phyloP scores from a whole-genome alignment of 2,113 vertebrate species.

The Amazona vittata region DNA sequence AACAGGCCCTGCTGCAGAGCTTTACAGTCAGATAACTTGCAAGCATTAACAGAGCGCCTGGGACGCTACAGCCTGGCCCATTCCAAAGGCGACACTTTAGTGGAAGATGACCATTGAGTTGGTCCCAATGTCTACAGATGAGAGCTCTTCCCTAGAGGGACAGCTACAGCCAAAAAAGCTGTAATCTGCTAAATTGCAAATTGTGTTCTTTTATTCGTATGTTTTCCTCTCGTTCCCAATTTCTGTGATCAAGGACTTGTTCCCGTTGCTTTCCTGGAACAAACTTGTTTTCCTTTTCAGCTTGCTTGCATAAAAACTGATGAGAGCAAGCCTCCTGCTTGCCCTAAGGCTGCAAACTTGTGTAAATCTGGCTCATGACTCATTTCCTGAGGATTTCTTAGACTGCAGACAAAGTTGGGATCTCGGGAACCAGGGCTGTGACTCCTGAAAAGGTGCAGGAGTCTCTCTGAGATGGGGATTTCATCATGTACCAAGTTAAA shows the following conservation, averaged over 20 bases:
- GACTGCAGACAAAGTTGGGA: not conserved
- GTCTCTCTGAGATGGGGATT: not conserved
- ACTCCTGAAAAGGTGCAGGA: not conserved
- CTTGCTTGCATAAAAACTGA: conserved; percentile 37
- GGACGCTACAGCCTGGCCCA: not conserved
- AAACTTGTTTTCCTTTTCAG: conserved; percentile 37
- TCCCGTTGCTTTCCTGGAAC: conserved; percentile 40
- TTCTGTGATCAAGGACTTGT: conserved; percentile 17
- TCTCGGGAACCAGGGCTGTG: not conserved
- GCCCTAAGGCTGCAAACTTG: conserved; percentile 26
- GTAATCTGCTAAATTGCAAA: not conserved
- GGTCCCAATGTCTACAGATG: conserved; percentile 10
- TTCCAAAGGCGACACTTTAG: not conserved
- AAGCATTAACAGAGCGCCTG: not conserved
- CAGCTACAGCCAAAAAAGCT: conserved; percentile 13
- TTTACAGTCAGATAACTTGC: not conserved
- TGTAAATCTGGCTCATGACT: conserved; percentile 39
- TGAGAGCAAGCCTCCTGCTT: conserved; percentile 10
- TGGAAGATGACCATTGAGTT: not conserved
- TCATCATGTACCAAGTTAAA: not conserved
- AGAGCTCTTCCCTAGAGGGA: not conserved
- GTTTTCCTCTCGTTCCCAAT: conserved; percentile 8
- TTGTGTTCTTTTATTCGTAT: not conserved
- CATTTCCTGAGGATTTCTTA: conserved; percentile 38
- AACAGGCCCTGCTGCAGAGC: not conserved